Evolutionary conservation across 2,888 invertebrate genomes (phyloP), one percentile per base, ranked within the genome.

Genomic region (Unio delphinus): DNA sequence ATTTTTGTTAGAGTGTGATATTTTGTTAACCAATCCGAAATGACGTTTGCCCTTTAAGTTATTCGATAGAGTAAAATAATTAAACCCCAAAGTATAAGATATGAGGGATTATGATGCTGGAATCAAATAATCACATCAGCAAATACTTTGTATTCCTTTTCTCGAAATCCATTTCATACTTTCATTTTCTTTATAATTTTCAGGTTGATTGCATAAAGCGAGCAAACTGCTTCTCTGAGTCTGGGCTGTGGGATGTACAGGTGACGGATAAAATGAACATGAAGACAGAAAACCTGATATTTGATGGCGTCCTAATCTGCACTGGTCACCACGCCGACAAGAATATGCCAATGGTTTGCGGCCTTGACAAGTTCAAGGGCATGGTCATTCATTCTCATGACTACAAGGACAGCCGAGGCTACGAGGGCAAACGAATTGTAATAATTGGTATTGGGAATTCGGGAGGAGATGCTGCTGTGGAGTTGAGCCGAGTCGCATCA

Each of bases 391-490:
- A 88, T 64, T 78, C 86, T 0, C 88, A 87, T 61, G 84, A 86
- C 62, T 88, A 86, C 73, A 83, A 80, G 60, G 78, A 86, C 67
- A 76, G 72, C 45, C 64, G 66, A 55, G 83, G 84, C 11, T 88
- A 75, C 70, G 83, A 82, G 45, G 87, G 84, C 63, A 89, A 89
- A 76, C 79, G 86, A 57, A 90, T 91, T 4, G 85, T 91, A 28
- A 86, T 92, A 4, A 82, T 92, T 34, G 92, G 92, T 4, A 89
- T 91, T 65, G 91, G 91, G 4, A 91, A 91, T 75, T 91, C 91
- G 3, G 91, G 90, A 0, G 85, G 90, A 4, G 91, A 91, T 80
- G 86, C 88, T 15, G 90, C 90, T n/a, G 90, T 90, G 5, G 91
- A 91, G 62, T 79, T 91, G 54, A 83, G 88, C 67, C 77, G 86